These are phyloP conservation scores for Phocides pigmalion DNA, from an alignment of 1,140 invertebrate species.

Conservation along the genomic window DNA sequence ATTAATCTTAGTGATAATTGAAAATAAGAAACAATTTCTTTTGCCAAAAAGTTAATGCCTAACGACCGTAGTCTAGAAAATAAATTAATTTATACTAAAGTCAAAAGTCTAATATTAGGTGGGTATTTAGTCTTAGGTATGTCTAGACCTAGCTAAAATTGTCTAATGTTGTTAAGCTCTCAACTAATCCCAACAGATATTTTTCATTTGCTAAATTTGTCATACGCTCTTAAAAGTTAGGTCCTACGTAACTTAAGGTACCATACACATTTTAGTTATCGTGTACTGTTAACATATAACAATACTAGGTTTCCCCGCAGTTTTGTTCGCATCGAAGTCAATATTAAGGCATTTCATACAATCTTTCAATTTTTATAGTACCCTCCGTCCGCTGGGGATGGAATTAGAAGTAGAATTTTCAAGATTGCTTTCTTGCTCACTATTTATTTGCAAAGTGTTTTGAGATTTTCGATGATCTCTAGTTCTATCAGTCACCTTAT, in stretches of 20 bases:
- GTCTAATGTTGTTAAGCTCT: slow-evolving; percentile 24
- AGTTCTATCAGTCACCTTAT: no score
- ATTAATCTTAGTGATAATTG: background rate
- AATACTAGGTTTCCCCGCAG: no score
- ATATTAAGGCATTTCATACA: no score
- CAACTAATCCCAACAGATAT: slow-evolving; percentile 45
- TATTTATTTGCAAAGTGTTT: no score
- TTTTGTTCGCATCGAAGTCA: no score
- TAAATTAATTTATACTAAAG: slow-evolving; percentile 6
- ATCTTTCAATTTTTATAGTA: no score
- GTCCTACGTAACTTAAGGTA: slow-evolving; percentile 39
- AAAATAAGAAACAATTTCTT: background rate
- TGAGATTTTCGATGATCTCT: no score
- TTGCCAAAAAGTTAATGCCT: background rate
- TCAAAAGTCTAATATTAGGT: slow-evolving; percentile 6
- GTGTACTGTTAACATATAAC: background rate
- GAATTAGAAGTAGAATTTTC: no score
- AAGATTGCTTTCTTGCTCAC: no score
- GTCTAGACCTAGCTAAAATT: background rate
- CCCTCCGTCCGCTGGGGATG: no score
- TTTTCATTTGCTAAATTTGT: slow-evolving; percentile 56
- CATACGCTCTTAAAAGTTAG: slow-evolving; percentile 53
- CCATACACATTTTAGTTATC: background rate
- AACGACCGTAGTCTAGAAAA: background rate
- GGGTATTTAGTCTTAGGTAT: background rate